These are phyloP conservation scores for Cydia fagiglandana DNA, from an alignment of 1,140 invertebrate genomes.

Conservation along the genomic window DNA sequence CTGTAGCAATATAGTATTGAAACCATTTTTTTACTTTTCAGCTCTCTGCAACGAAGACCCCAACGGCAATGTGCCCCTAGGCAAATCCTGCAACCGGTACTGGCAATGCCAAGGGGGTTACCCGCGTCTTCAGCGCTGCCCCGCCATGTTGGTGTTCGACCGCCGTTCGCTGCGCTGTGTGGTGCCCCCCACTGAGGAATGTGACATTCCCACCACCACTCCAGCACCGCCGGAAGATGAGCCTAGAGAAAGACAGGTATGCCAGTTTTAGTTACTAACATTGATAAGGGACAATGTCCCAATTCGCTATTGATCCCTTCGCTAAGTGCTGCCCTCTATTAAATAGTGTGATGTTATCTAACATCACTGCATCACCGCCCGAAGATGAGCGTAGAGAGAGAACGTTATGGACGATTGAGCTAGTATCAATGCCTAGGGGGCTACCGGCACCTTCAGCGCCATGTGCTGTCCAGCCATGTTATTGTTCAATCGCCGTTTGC, in stretches of 20 bases:
- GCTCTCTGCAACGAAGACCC: constrained; percentile 94
- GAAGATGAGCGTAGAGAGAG: not conserved
- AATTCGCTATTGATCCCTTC: too few species aligned
- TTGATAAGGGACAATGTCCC: constrained; percentile 79
- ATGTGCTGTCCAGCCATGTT: constrained; percentile 90
- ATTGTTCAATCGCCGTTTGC: constrained; percentile 90
- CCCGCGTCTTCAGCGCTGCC: constrained; percentile 92
- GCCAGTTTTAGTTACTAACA: constrained; percentile 73
- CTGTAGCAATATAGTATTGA: not conserved
- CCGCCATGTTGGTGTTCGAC: constrained; percentile 94
- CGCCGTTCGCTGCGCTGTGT: constrained; percentile 90
- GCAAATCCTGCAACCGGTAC: constrained; percentile 95
- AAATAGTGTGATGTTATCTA: constrained; percentile 79
- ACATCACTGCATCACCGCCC: constrained; percentile 89
- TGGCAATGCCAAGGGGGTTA: constrained; percentile 97
- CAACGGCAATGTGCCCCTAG: constrained; percentile 86
- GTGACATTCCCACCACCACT: constrained; percentile 89
- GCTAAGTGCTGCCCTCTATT: not conserved
- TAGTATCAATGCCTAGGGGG: constrained; percentile 97
- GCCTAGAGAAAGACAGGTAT: constrained; percentile 32
- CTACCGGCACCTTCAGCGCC: constrained; percentile 91
- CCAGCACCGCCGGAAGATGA: constrained; percentile 81
- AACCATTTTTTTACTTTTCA: constrained; percentile 66
- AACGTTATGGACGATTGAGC: constrained; percentile 49
- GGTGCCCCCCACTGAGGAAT: constrained; percentile 92